Conservation (phyloP, 1,140 invertebrate genomes). For the Cydia fagiglandana region DNA sequence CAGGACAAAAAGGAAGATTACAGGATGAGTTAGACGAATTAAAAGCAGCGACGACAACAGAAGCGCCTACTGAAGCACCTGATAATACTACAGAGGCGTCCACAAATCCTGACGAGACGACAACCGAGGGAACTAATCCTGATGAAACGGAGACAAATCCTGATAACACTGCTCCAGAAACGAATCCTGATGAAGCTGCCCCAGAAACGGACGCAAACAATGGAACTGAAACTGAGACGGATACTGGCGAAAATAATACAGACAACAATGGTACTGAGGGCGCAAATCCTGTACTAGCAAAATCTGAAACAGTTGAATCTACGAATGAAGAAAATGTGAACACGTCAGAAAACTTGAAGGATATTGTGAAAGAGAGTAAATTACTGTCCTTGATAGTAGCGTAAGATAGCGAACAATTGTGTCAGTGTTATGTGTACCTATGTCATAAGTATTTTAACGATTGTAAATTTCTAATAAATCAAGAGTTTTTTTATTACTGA, state of each 20-base stretch:
- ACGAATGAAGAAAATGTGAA: background rate
- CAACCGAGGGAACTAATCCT: background rate
- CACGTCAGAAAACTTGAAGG: background rate
- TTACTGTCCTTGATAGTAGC: conserved; percentile 1
- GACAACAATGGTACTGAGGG: background rate
- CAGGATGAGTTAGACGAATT: conserved; percentile 47
- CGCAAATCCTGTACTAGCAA: background rate
- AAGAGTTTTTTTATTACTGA: background rate
- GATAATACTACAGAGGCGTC: conserved; percentile 8
- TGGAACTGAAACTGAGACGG: background rate
- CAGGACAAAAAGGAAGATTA: conserved; percentile 58
- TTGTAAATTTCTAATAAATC: background rate
- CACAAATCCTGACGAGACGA: background rate
- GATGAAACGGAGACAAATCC: background rate
- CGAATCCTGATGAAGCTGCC: background rate
- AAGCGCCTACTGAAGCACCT: conserved; percentile 27
- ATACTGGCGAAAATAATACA: background rate
- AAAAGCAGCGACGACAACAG: conserved; percentile 32
- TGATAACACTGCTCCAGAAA: background rate
- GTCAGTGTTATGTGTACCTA: background rate
- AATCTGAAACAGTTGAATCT: background rate
- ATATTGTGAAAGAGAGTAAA: background rate
- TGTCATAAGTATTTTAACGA: background rate
- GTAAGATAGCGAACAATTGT: background rate
- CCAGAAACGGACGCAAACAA: background rate